phyloP scores from a whole-genome alignment of 1,140 invertebrate species.

The Psix sp. region DNA sequence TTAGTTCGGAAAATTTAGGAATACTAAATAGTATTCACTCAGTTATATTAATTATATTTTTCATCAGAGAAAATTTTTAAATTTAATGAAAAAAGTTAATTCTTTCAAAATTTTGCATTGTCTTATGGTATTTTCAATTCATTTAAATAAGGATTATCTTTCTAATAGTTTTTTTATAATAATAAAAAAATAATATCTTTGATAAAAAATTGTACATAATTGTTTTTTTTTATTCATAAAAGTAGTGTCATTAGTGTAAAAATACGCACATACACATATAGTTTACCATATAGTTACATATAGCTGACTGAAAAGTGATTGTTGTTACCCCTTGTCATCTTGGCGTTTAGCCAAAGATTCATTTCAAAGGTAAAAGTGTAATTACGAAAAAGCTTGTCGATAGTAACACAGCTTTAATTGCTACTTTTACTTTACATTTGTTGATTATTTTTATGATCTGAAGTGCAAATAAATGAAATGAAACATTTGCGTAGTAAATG shows the following conservation, averaged over 20 bases:
- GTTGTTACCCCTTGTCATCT: slow-evolving; percentile 21
- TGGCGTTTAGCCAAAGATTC: slow-evolving; percentile 29
- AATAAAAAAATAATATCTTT: no score
- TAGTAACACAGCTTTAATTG: slow-evolving; percentile 37
- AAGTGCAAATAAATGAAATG: slow-evolving; percentile 15
- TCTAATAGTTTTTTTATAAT: no score
- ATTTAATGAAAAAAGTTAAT: no score
- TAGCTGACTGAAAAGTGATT: slow-evolving; percentile 25
- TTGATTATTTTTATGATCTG: slow-evolving; percentile 16
- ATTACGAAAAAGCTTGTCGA: slow-evolving; percentile 46
- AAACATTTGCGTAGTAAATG: slow-evolving; percentile 21
- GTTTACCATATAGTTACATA: slow-evolving; percentile 16
- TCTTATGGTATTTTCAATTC: no score
- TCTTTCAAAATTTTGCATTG: no score
- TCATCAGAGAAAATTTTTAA: no score
- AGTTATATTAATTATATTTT: no score
- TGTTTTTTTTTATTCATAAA: background rate
- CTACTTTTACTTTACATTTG: slow-evolving; percentile 15
- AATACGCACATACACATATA: slow-evolving; percentile 9
- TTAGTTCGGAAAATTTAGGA: no score
- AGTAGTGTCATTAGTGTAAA: slow-evolving; percentile 1
- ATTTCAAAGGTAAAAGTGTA: slow-evolving; percentile 47
- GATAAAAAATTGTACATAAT: no score
- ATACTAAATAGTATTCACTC: no score
- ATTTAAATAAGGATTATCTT: no score